Evolutionary conservation across 2,888 invertebrate species (phyloP), one percentile per base, ranked within the genome.

Genomic region (Adineta ricciae): DNA sequence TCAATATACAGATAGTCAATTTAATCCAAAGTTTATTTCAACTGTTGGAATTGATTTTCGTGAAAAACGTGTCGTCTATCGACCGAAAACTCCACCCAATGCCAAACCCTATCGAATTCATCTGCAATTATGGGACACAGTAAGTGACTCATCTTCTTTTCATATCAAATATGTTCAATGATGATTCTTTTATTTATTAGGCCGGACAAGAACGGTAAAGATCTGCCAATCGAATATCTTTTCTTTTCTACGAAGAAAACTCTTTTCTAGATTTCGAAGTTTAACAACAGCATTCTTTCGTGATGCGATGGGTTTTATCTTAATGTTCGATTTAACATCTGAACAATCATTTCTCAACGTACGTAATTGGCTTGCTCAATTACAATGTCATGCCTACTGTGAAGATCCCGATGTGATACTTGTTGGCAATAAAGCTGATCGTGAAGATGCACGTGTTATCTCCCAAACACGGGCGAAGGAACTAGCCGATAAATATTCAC

Each of bases 11-110:
- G 96, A 97, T 91, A 95, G 95, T 84, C 93, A 93, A 41, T 98
- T 97, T 91, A 94, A 95, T 89, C 94, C 95, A 7, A 94, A 95
- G 90, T 98, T 97, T 90, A 95, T 96, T 88, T 96, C 97, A 7
- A 97, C 97, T 24, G 97, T 97, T 86, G 97, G 97, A 86, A 97
- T 97, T 88, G 97, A 98, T 91, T 97, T 97, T 90, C 93, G 96
- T 89, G 97, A 97, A 91, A 97, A 97, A 91, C 78, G 86, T n/a
- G 84, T 86, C 36, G 86, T 86, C 4, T 84, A 86, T 54, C 21
- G 41, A 78, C 78, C 78, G 19, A 84, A 84, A 56, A 82, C 86
- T 49, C 72, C 84, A 32, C 32, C 84, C 16, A 86, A 86, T 72
- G 84, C 82, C 7, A 32, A 84, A 36, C 56, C 78, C 19, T 84